These are phyloP conservation scores for Megaptera novaeangliae DNA, from an alignment of 2,113 vertebrate genomes.

Conservation along the genomic window DNA sequence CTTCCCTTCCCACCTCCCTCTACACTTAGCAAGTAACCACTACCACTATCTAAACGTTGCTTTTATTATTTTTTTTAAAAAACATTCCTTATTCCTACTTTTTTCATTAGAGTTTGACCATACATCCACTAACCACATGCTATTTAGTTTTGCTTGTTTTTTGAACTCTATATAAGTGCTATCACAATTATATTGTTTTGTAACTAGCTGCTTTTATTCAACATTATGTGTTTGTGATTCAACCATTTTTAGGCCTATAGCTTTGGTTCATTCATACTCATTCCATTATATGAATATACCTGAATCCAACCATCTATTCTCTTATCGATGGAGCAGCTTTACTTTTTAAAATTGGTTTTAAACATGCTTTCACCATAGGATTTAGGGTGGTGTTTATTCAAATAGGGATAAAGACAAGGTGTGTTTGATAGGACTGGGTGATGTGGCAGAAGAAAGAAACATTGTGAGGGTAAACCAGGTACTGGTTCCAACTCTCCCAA, in stretches of 20 bases:
- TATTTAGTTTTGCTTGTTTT: not conserved
- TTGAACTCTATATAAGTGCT: not conserved
- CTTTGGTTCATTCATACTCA: not conserved
- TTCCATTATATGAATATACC: not conserved
- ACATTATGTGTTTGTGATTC: not conserved
- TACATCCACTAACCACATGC: not conserved
- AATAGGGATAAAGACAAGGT: not conserved
- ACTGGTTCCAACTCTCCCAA: rapidly evolving
- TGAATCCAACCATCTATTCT: not conserved
- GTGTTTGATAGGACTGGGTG: not conserved
- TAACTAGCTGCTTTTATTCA: not conserved
- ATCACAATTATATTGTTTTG: not conserved
- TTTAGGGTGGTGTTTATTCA: not conserved
- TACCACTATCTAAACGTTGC: not conserved
- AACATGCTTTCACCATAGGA: not conserved
- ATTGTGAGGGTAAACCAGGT: not conserved
- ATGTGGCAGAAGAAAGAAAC: not conserved
- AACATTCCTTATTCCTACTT: not conserved
- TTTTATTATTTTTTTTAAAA: not conserved
- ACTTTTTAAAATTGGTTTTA: not conserved
- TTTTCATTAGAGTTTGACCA: not conserved
- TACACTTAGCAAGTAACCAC: not conserved
- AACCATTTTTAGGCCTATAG: not conserved
- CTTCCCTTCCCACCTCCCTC: not conserved
- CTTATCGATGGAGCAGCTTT: not conserved